A percentile compares a stretch with the other conserved stretches of the same genome.
Evolutionary conservation across 2,797 vertebrate genomes (phyloP).

Genomic region (Chloroceryle inda): DNA sequence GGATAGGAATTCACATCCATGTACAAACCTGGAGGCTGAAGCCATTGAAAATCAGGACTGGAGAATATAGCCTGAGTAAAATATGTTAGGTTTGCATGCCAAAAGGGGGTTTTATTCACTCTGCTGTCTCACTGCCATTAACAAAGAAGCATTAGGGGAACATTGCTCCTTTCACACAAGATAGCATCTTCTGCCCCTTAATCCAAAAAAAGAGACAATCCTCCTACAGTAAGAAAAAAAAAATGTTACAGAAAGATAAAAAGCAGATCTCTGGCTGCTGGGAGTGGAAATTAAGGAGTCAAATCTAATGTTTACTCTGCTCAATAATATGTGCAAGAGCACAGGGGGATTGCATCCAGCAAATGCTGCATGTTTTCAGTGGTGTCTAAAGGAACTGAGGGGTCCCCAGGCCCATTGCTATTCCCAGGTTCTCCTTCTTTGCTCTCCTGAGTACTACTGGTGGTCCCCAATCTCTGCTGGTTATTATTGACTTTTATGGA

Average conservation of each 20-base stretch:
- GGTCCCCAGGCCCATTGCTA: neutral
- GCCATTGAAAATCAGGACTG: neutral
- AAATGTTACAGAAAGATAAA: neutral
- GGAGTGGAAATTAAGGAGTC: neutral
- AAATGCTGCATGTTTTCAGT: neutral
- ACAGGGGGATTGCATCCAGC: neutral
- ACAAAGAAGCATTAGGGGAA: neutral
- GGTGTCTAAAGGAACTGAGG: neutral
- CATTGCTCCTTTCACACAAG: neutral
- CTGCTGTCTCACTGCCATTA: neutral
- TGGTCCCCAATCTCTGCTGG: neutral
- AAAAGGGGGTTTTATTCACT: neutral
- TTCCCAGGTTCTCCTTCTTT: neutral
- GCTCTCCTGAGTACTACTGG: neutral
- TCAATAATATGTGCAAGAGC: neutral
- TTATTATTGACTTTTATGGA: constrained; percentile 12
- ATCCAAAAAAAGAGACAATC: neutral
- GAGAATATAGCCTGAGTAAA: neutral
- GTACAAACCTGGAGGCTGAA: constrained; percentile 1
- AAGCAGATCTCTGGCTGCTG: neutral
- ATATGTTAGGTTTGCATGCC: neutral
- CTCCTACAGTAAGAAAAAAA: neutral
- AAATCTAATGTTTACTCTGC: neutral
- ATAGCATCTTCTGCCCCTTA: neutral
- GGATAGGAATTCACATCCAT: neutral